A percentile compares a stretch with the other conserved stretches of the same genome.
Conservation (phyloP, 2,113 vertebrate genomes). For the Uria lomvia region DNA sequence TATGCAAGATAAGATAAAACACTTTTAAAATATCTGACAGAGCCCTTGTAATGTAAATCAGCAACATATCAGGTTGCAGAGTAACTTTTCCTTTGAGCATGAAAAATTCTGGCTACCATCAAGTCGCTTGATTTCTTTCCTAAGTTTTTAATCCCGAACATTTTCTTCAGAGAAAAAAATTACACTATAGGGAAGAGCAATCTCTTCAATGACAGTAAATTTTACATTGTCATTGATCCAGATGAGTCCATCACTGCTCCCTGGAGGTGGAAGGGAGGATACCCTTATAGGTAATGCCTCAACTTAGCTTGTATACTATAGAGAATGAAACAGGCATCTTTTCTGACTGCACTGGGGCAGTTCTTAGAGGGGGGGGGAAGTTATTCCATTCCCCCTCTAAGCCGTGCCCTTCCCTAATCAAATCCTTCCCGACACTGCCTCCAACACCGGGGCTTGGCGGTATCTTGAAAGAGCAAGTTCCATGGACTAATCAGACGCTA, state of each 20-base stretch:
- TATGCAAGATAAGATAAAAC: background rate
- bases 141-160: background rate
- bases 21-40: background rate
- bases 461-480: background rate
- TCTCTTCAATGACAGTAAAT: background rate
- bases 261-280: background rate
- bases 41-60: background rate
- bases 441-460: background rate
- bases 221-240: background rate
- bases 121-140: background rate
- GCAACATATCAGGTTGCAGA: background rate
- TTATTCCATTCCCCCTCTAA: background rate
- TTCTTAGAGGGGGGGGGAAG: background rate
- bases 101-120: background rate
- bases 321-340: background rate
- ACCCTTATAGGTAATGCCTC: background rate
- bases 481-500: rapidly evolving
- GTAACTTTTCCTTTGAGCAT: background rate
- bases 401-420: background rate
- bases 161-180: background rate
- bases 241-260: background rate
- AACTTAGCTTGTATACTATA: background rate
- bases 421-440: background rate
- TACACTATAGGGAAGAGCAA: background rate
- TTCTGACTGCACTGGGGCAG: background rate